Percentiles rank a stretch among this genome's conserved stretches.
phyloP scores from a whole-genome alignment of 2,113 vertebrate species.

The Centropus unirufus region DNA sequence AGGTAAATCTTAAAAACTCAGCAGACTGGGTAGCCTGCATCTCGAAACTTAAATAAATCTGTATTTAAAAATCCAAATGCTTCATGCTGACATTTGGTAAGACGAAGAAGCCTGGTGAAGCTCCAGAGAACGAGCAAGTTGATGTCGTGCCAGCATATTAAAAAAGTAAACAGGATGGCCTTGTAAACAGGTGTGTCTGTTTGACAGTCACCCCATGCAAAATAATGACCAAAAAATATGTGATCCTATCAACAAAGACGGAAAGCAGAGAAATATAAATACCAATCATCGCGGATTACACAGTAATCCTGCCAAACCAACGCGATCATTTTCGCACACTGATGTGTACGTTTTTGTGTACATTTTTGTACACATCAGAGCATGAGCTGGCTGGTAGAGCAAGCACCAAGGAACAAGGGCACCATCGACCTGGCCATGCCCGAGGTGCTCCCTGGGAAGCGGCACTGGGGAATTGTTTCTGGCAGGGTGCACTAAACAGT shows the following conservation, averaged over 20 bases:
- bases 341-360: no score
- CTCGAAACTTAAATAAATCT: background rate
- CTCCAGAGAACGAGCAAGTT: background rate
- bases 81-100: background rate
- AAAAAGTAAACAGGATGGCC: constrained; percentile 52
- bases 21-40: background rate
- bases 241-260: background rate
- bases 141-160: background rate
- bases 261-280: constrained; percentile 35
- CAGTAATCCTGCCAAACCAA: background rate
- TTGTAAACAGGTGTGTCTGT: constrained; percentile 54
- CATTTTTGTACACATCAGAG: background rate
- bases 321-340: background rate
- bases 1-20: background rate
- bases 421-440: rapidly evolving
- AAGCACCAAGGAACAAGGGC: background rate
- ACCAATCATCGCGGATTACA: background rate
- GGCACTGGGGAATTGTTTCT: background rate
- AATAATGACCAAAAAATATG: constrained; percentile 42
- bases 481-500: background rate
- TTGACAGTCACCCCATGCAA: background rate
- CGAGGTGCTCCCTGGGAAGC: rapidly evolving
- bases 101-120: background rate
- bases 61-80: background rate
- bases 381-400: background rate